Percentiles rank a stretch among this genome's conserved stretches.
Conservation (phyloP, 2,113 vertebrate species). For the Genyomyrus donnyi region DNA sequence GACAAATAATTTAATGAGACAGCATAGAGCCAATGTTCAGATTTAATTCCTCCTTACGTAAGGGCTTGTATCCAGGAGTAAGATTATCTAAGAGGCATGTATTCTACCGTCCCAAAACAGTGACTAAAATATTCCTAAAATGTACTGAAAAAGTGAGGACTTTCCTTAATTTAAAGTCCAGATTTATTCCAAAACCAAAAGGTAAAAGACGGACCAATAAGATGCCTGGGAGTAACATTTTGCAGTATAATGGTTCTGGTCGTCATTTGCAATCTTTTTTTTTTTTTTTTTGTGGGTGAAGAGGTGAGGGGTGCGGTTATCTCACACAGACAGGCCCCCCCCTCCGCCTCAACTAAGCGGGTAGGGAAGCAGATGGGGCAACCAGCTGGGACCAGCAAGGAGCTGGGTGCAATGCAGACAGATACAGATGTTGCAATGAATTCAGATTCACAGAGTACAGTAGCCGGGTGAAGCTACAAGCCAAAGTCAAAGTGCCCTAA, state of each 20-base stretch:
- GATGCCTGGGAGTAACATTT: neutral
- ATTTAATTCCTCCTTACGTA: neutral
- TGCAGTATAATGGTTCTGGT: neutral
- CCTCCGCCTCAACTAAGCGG: neutral
- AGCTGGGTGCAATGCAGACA: neutral
- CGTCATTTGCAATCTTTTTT: neutral
- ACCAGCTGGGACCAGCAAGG: conserved; percentile 4
- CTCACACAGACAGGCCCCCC: neutral
- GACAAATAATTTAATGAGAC: neutral
- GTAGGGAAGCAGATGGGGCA: neutral
- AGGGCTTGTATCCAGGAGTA: neutral
- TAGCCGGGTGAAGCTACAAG: neutral
- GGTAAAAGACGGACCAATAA: neutral
- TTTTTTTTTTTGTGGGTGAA: neutral
- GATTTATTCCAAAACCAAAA: neutral
- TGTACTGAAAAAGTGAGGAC: neutral
- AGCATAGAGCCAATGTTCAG: neutral
- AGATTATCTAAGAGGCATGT: neutral
- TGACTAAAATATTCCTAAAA: neutral
- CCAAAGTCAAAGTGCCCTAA: neutral
- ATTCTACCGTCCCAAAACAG: neutral
- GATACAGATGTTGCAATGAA: neutral
- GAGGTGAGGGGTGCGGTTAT: neutral
- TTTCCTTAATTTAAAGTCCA: neutral
- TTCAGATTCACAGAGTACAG: neutral